phyloP scores from a whole-genome alignment of 2,113 vertebrate species.

The Hipposideros armiger region DNA sequence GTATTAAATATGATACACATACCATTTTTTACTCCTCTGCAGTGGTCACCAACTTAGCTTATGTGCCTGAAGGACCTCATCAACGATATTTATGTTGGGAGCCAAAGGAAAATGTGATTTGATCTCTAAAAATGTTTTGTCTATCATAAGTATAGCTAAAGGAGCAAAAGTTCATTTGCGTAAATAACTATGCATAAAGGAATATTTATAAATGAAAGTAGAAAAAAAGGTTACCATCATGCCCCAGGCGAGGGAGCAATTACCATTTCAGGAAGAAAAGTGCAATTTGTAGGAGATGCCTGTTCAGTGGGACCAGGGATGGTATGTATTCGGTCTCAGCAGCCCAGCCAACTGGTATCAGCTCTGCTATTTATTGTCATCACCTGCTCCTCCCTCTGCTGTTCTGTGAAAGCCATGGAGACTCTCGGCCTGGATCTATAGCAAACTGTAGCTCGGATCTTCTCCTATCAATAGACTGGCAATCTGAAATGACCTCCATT shows the following conservation, averaged over 20 bases:
- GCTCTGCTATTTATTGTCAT: not conserved
- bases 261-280: not conserved
- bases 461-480: not conserved
- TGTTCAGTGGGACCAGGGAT: too few relatives aligned
- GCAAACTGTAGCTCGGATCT: not conserved
- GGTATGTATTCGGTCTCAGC: not conserved
- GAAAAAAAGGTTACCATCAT: not conserved
- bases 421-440: not conserved
- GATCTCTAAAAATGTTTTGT: not conserved
- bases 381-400: not conserved
- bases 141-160: not conserved
- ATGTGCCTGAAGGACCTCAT: not conserved
- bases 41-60: not conserved
- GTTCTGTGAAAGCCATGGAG: not conserved
- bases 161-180: not conserved
- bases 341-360: not conserved
- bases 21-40: not conserved
- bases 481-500: not conserved
- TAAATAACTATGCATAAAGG: conserved; percentile 11
- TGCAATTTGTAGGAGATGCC: not conserved
- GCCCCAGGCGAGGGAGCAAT: not conserved
- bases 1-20: not conserved
- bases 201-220: conserved; percentile 20
- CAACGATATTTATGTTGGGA: not conserved
- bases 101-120: conserved; percentile 4